Evolutionary conservation across 2,888 invertebrate genomes (phyloP).

Genomic region (Yponomeuta malinellus): DNA sequence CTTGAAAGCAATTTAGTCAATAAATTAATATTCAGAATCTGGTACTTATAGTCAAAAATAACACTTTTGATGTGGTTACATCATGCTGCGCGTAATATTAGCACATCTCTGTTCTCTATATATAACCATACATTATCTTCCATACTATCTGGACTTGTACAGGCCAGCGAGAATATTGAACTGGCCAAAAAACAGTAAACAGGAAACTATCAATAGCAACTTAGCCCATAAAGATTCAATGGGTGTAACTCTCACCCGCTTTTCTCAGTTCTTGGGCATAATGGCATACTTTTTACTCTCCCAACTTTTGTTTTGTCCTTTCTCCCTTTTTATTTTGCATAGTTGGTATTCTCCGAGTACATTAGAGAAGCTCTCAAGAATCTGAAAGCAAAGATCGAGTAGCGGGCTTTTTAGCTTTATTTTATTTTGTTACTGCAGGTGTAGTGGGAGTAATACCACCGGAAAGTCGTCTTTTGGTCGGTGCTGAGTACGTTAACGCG

Average conservation of each 20-base stretch:
- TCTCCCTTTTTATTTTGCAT: constrained; percentile 8
- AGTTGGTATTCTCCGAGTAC: constrained; percentile 17
- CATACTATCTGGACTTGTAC: background rate
- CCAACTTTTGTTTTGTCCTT: constrained; percentile 17
- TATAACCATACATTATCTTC: background rate
- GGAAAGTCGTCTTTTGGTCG: constrained; percentile 78
- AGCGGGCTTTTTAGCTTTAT: constrained; percentile 66
- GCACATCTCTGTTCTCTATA: background rate
- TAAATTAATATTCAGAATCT: background rate
- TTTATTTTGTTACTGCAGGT: constrained; percentile 74
- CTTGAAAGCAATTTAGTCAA: background rate
- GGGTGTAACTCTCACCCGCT: constrained; percentile 46
- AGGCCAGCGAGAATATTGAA: constrained; percentile 61
- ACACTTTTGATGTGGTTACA: background rate
- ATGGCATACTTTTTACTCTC: constrained; percentile 23
- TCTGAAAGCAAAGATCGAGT: constrained; percentile 29
- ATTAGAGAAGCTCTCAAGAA: background rate
- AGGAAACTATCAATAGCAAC: constrained; percentile 66
- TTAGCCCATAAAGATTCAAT: constrained; percentile 64
- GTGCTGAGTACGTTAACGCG: constrained; percentile 77
- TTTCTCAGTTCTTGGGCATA: constrained; percentile 41
- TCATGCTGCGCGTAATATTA: background rate
- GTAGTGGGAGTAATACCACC: constrained; percentile 78
- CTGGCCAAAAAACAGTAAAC: constrained; percentile 57
- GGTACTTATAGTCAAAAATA: too few species aligned